Base-by-base conservation (phyloP, 1,140 invertebrate genomes). In the Reticulitermes speratus region DNA sequence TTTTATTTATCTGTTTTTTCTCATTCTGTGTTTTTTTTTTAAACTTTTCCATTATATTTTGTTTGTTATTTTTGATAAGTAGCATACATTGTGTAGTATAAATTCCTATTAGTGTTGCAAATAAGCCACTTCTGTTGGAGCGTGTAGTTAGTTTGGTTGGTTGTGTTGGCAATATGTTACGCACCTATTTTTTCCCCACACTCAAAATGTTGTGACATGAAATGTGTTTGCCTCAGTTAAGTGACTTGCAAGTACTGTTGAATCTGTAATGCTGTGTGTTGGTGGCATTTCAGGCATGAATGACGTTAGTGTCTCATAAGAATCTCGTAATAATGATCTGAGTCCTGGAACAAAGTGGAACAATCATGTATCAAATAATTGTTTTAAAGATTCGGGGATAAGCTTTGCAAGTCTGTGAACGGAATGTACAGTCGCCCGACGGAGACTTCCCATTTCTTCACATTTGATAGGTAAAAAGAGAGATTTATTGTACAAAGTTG, bases 141-240 rank as follows among this genome's bases (percentile, higher is more conserved):
- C 65, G 65, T 75, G 65, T 75, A 75, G 65, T 75, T 75, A 75
- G 65, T 75, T 75, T 75, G 65, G 65, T 75, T 75, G 65, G 65
- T 75, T 75, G n/a, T 75, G 65, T 75, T 75, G 65, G 65, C 65
- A 75, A 75, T 75, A 75, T 75, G 65, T n/a, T 55, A 16, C 52
- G 19, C 52, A 21, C 19, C 19, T 55, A 55, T 55, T 55, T 38
- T 38, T 55, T 16, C 52, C 52, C 52, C 52, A 55, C 48, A 48
- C 48, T 48, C 48, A 48, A 16, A 48, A 48, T 48, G 48, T 48
- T 48, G 7, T 55, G 19, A 19, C 52, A 5, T 21, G 19, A 55
- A 55, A 55, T 55, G 52, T 19, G 52, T 55, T 55, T 19, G 52
- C 52, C 52, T 55, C 52, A 55, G 5, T 38, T 38, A 55, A 16